phyloP scores from a whole-genome alignment of 2,888 invertebrate species.

The Dicranocentrus wangi region DNA sequence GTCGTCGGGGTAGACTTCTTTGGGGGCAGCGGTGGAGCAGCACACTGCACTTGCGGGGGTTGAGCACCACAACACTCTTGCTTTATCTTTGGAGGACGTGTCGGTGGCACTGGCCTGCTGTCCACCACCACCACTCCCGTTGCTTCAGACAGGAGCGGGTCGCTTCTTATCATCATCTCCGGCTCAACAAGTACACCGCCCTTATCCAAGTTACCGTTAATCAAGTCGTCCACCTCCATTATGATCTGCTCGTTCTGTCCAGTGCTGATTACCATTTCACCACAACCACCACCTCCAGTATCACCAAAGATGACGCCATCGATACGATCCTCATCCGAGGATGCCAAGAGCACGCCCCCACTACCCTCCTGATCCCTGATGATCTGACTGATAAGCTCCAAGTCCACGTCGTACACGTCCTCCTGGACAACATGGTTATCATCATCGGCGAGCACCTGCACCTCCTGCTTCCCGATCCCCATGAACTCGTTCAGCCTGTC shows the following conservation, averaged over 20 bases:
- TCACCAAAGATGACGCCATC: too few relatives aligned
- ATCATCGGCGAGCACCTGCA: constrained; percentile 30
- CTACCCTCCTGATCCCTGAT: constrained; percentile 24
- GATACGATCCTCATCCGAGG: background rate
- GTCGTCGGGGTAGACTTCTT: constrained; percentile 75
- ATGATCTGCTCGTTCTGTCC: too few relatives aligned
- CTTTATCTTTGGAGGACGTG: constrained; percentile 74
- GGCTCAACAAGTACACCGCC: too few relatives aligned
- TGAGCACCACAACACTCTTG: constrained; percentile 79
- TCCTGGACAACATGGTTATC: constrained; percentile 16
- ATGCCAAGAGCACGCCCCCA: too few relatives aligned
- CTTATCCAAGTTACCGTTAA: too few relatives aligned
- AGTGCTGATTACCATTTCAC: too few relatives aligned
- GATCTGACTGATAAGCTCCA: constrained; percentile 60
- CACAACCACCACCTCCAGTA: too few relatives aligned
- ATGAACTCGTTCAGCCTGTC: constrained; percentile 36
- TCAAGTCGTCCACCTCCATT: too few relatives aligned
- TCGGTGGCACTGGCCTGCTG: constrained; percentile 75
- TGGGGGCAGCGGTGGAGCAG: constrained; percentile 88
- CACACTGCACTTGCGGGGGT: constrained; percentile 77
- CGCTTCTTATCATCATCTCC: too few relatives aligned
- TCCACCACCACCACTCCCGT: constrained; percentile 78
- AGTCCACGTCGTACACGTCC: constrained; percentile 64
- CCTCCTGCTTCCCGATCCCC: constrained; percentile 19
- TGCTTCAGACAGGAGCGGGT: background rate